Conservation (phyloP, 2,113 vertebrate species). For the Brachyistius frenatus region DNA sequence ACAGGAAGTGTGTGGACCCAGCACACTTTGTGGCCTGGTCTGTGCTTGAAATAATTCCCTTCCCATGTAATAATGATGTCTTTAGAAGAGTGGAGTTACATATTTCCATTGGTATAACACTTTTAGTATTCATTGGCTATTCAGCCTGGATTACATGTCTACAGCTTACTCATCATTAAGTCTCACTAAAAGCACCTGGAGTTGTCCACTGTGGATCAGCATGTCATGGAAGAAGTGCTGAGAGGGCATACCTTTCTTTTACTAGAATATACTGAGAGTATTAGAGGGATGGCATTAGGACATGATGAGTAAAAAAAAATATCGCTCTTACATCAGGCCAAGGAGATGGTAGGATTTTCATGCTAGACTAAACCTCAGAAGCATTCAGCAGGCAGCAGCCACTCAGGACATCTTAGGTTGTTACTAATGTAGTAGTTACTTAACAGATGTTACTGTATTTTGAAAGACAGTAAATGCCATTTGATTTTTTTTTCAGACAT, state of each 20-base stretch:
- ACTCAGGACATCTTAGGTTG: slow-evolving; percentile 66
- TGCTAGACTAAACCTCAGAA: slow-evolving; percentile 67
- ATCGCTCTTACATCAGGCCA: slow-evolving; percentile 66
- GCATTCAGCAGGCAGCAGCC: slow-evolving; percentile 51
- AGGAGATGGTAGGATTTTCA: slow-evolving; percentile 70
- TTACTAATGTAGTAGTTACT: slow-evolving; percentile 48
- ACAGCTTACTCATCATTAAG: slow-evolving; percentile 72
- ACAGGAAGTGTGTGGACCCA: background rate
- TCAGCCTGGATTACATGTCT: slow-evolving; percentile 66
- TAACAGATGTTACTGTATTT: slow-evolving; percentile 59
- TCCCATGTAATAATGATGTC: slow-evolving; percentile 18
- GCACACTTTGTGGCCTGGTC: background rate
- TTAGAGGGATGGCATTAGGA: slow-evolving; percentile 73
- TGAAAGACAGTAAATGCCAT: slow-evolving; percentile 44
- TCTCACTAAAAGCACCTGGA: slow-evolving; percentile 71
- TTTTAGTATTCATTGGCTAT: slow-evolving; percentile 64
- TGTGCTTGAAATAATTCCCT: background rate
- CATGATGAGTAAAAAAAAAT: slow-evolving; percentile 73
- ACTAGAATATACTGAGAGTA: slow-evolving; percentile 63
- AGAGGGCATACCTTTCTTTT: slow-evolving; percentile 68
- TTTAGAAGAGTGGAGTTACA: slow-evolving; percentile 42
- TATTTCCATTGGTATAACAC: slow-evolving; percentile 44
- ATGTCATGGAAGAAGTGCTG: slow-evolving; percentile 72
- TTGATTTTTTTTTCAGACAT: slow-evolving; percentile 9
- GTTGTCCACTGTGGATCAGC: slow-evolving; percentile 59